Evolutionary conservation across 2,113 vertebrate genomes (phyloP).

Genomic region (Pangasianodon hypophthalmus): DNA sequence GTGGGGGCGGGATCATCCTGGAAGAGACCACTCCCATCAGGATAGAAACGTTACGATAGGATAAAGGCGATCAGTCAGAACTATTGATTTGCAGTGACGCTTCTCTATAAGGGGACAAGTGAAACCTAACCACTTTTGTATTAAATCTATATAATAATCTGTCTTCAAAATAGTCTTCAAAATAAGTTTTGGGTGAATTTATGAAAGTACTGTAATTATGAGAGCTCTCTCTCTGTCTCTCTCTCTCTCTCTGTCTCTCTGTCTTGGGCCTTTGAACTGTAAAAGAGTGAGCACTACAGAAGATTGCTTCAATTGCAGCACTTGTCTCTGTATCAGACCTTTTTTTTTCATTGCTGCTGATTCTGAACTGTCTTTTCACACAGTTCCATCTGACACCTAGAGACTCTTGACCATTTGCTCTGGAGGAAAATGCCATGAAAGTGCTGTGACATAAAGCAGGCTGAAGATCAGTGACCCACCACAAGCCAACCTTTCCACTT

Average conservation of each 20-base stretch:
- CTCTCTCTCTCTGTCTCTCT: neutral
- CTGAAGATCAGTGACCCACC: neutral
- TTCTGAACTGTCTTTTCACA: neutral
- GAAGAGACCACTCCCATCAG: neutral
- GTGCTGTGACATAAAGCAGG: constrained; percentile 1
- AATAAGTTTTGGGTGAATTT: neutral
- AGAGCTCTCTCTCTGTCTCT: neutral
- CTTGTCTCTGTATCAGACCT: constrained; percentile 33
- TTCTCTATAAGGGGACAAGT: neutral
- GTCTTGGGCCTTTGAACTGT: neutral
- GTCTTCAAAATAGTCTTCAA: neutral
- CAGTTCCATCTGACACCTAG: neutral
- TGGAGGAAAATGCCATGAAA: neutral
- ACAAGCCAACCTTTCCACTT: too few relatives aligned
- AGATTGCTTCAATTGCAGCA: constrained; percentile 38
- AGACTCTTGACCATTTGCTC: constrained; percentile 15
- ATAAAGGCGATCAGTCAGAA: neutral
- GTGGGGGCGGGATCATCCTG: neutral
- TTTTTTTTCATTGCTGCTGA: neutral
- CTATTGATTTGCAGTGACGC: neutral
- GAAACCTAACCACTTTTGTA: neutral
- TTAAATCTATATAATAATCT: neutral
- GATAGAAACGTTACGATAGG: neutral
- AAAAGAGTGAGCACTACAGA: constrained; percentile 24
- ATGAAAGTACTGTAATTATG: neutral